phyloP scores from a whole-genome alignment of 1,140 invertebrate species.

The Elymnias hypermnestra region DNA sequence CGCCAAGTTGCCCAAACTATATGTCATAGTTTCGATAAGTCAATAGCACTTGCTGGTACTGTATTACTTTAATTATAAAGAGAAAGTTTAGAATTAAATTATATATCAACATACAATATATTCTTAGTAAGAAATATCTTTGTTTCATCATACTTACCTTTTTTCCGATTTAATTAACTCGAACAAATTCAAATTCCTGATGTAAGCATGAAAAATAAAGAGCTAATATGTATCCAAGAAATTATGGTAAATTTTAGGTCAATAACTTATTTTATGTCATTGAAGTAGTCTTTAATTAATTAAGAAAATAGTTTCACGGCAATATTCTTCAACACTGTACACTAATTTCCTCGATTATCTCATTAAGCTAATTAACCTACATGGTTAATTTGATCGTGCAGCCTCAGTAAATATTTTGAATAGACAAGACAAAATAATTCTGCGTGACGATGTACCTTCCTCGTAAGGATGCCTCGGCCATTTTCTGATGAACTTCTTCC shows the following conservation, averaged over 20 bases:
- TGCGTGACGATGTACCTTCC: constrained; percentile 68
- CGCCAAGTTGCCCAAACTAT: no score
- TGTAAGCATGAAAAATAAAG: constrained; percentile 42
- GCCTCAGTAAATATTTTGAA: no score
- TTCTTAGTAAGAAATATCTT: no score
- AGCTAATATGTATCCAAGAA: neutral
- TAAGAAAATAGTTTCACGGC: no score
- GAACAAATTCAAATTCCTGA: constrained; percentile 58
- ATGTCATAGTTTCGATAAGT: no score
- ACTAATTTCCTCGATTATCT: no score
- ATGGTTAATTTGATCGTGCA: no score
- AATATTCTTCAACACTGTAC: no score
- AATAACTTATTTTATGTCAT: neutral
- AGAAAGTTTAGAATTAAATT: neutral
- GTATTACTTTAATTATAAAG: neutral
- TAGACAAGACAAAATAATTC: no score
- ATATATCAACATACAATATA: neutral
- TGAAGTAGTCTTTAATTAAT: constrained; percentile 9
- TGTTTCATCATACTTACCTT: constrained; percentile 38
- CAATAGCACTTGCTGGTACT: no score
- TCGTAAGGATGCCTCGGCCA: constrained; percentile 73
- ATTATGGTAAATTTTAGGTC: neutral
- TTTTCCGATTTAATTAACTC: constrained; percentile 38
- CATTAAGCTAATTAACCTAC: no score
- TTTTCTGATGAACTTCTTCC: constrained; percentile 74